Evolutionary conservation across 92 coral and sea anemone species (phyloP).

Genomic region (Epizoanthus fatuus): DNA sequence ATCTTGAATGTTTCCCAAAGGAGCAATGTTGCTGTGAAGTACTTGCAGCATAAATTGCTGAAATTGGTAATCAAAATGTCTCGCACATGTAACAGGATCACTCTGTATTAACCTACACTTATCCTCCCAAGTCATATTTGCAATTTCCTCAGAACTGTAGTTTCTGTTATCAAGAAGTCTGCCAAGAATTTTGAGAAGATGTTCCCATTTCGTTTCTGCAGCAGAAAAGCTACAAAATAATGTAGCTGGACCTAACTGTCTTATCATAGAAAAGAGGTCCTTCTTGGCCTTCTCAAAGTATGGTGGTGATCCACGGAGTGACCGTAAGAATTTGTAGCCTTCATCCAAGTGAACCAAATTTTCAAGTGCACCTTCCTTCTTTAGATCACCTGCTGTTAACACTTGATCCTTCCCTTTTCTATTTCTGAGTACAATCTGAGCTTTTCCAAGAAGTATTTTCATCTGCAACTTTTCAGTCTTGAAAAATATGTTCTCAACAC

Average conservation of each 20-base stretch:
- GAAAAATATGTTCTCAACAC: too few species aligned
- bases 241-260: background rate
- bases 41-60: constrained; percentile 9
- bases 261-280: constrained; percentile 26
- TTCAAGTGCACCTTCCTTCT: too few species aligned
- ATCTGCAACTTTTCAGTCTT: too few species aligned
- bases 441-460: too few species aligned
- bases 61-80: constrained; percentile 26
- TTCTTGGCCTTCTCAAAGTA: background rate
- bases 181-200: constrained; percentile 30
- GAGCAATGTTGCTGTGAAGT: background rate
- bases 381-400: too few species aligned
- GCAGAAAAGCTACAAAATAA: constrained; percentile 29
- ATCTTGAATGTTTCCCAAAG: constrained; percentile 21
- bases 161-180: constrained; percentile 18
- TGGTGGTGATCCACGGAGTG: background rate
- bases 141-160: constrained; percentile 4
- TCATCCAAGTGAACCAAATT: too few species aligned
- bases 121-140: background rate
- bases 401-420: too few species aligned
- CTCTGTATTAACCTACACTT: too few species aligned
- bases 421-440: too few species aligned
- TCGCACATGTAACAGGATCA: constrained; percentile 38
- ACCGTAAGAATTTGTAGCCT: too few species aligned
- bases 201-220: constrained; percentile 28